Conservation (phyloP, 2,888 invertebrate species). For the Heliconius charithonia region DNA sequence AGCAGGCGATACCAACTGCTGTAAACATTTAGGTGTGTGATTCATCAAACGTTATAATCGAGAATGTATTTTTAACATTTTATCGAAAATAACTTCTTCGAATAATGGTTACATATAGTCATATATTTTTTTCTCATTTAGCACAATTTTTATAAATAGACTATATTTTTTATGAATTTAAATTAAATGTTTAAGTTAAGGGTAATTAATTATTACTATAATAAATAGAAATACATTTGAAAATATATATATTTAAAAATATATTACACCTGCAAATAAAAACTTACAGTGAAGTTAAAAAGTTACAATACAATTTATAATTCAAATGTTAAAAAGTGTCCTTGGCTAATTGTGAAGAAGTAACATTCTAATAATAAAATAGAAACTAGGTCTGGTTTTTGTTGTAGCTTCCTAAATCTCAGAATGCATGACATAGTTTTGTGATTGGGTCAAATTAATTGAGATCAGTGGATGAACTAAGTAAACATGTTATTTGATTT, state of each 20-base stretch:
- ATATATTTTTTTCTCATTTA: not conserved
- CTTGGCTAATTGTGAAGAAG: conserved; percentile 50
- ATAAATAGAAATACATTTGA: not conserved
- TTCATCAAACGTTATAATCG: conserved; percentile 59
- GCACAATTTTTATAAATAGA: not conserved
- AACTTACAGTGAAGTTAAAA: not conserved
- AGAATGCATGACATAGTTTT: conserved; percentile 55
- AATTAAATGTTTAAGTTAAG: not conserved
- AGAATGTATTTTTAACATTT: conserved; percentile 46
- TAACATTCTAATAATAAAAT: conserved; percentile 58
- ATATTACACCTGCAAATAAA: not conserved
- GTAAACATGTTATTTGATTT: conserved; percentile 6
- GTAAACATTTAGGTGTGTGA: conserved; percentile 71
- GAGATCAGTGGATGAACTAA: conserved; percentile 6
- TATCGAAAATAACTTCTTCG: conserved; percentile 36
- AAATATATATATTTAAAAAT: not conserved
- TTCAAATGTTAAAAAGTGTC: conserved; percentile 42
- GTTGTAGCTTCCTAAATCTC: conserved; percentile 48
- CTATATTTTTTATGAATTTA: not conserved
- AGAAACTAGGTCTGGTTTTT: conserved; percentile 63
- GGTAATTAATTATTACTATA: not conserved
- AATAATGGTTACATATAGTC: not conserved
- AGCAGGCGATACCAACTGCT: conserved; percentile 70
- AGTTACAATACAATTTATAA: conserved; percentile 24
- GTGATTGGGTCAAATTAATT: conserved; percentile 51